Conservation (phyloP, 1,140 invertebrate genomes). For the Scaptomyza graminum region DNA sequence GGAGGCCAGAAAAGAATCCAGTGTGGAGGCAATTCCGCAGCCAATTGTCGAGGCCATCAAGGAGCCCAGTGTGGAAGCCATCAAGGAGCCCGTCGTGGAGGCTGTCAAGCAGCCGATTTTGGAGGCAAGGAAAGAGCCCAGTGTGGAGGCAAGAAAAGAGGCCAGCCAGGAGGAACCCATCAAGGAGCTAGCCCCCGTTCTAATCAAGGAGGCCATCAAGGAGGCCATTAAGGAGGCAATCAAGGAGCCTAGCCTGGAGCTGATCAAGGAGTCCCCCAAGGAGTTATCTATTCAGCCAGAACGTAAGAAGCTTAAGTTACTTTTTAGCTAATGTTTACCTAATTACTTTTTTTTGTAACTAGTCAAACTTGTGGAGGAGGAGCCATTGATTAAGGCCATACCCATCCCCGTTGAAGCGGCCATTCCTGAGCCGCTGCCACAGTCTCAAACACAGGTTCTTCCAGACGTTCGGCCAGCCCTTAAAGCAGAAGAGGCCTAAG, state of each 20-base stretch:
- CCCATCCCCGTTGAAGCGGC: constrained; percentile 18
- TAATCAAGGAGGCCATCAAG: background rate
- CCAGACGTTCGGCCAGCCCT: constrained; percentile 37
- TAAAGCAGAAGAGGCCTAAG: constrained; percentile 41
- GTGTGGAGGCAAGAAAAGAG: background rate
- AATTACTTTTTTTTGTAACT: background rate
- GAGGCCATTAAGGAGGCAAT: too few species aligned
- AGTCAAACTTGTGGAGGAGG: constrained; percentile 20
- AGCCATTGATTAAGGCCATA: constrained; percentile 45
- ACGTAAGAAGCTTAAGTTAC: constrained; percentile 35
- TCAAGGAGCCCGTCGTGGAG: background rate
- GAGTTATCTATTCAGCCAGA: constrained; percentile 8
- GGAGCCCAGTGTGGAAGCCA: constrained; percentile 4
- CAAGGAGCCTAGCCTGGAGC: background rate
- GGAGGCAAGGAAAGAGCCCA: background rate
- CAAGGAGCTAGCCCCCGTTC: background rate
- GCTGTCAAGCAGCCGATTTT: background rate
- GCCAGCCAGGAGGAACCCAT: background rate
- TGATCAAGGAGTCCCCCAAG: background rate
- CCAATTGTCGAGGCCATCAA: constrained; percentile 10
- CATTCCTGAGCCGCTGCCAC: constrained; percentile 37
- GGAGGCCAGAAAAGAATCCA: constrained; percentile 30
- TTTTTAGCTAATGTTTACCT: background rate
- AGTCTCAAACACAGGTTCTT: constrained; percentile 29
- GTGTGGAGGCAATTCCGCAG: background rate